Evolutionary conservation across 2,113 vertebrate genomes (phyloP).

Genomic region (Proteles cristata): DNA sequence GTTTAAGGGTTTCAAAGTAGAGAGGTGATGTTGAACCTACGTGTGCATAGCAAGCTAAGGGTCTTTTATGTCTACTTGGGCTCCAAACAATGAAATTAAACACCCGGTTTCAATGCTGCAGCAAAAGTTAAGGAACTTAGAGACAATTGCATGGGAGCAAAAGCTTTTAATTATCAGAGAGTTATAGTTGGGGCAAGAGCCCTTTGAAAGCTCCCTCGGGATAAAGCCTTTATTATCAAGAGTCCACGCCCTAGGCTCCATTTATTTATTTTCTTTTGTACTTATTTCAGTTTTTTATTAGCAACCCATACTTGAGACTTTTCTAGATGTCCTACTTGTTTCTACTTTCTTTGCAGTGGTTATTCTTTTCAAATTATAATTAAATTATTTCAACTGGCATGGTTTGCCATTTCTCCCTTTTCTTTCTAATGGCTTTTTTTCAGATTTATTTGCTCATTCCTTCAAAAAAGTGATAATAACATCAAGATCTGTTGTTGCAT

Average conservation of each 20-base stretch:
- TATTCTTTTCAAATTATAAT: not conserved
- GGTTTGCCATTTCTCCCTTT: not conserved
- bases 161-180: slow-evolving; percentile 13
- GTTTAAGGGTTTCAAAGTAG: not conserved
- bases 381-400: not conserved
- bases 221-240: not conserved
- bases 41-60: not conserved
- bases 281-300: not conserved
- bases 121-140: not conserved
- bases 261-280: slow-evolving; percentile 10
- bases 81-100: not conserved
- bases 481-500: not conserved
- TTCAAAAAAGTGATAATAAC: slow-evolving; percentile 2
- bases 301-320: not conserved
- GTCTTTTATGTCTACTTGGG: not conserved
- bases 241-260: not conserved
- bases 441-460: not conserved
- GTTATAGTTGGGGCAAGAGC: not conserved
- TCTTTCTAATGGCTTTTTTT: not conserved
- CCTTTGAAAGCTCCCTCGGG: not conserved
- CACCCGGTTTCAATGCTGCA: not conserved
- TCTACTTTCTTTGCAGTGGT: not conserved
- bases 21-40: not conserved
- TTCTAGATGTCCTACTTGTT: not conserved
- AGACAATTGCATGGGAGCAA: not conserved